phyloP scores from a whole-genome alignment of 1,140 invertebrate genomes.

The Diploscapter pachys region DNA sequence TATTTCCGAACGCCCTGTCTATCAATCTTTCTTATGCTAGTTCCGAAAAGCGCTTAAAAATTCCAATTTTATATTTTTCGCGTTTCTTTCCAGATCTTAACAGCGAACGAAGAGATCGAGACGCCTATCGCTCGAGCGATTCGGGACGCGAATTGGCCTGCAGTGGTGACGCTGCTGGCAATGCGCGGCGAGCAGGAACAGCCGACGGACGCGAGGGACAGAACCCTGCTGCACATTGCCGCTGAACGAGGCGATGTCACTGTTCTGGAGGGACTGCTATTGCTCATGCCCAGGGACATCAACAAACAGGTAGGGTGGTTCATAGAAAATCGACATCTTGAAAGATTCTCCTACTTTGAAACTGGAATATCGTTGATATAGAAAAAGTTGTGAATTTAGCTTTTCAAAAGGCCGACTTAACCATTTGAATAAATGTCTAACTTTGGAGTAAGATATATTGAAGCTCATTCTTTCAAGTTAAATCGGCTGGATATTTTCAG shows the following conservation, averaged over 20 bases:
- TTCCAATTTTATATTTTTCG: too few species aligned
- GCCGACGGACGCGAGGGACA: neutral
- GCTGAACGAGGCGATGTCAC: conserved; percentile 15
- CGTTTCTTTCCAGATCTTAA: too few species aligned
- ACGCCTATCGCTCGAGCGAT: too few species aligned
- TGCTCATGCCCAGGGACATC: conserved; percentile 1
- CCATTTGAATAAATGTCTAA: neutral
- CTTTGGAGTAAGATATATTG: conserved; percentile 8
- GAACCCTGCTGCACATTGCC: conserved; percentile 22
- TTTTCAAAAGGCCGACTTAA: neutral
- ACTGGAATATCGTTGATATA: neutral
- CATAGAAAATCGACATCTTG: neutral
- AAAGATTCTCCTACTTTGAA: neutral
- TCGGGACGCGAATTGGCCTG: conserved; percentile 3
- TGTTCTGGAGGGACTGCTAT: conserved; percentile 11
- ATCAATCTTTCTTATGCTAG: too few species aligned
- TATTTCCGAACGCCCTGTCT: too few species aligned
- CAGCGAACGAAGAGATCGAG: too few species aligned
- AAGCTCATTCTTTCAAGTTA: conserved; percentile 15
- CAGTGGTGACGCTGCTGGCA: conserved; percentile 17
- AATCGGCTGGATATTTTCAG: neutral
- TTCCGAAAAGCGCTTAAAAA: too few species aligned
- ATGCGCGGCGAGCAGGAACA: conserved; percentile 2
- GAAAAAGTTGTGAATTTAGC: neutral
- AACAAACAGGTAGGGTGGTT: conserved; percentile 1